Evolutionary conservation across 2,113 vertebrate genomes (phyloP).

Genomic region (Takifugu flavidus): DNA sequence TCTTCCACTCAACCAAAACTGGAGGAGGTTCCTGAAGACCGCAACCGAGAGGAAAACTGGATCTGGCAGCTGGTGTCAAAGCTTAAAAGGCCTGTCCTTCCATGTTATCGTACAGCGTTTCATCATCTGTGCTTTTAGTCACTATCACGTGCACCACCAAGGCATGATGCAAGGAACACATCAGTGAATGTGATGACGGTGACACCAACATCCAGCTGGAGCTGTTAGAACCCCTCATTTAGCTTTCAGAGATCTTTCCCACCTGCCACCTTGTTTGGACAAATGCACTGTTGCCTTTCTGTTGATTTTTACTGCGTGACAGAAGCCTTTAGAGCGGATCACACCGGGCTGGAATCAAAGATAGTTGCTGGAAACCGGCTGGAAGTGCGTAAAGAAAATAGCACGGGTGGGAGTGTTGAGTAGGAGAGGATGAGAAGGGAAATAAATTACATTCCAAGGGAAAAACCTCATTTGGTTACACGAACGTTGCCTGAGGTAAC

Average conservation of each 20-base stretch:
- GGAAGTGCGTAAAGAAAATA: slow-evolving; percentile 16
- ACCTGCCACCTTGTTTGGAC: background rate
- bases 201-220: background rate
- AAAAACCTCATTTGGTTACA: slow-evolving; percentile 33
- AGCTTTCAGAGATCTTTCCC: background rate
- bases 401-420: slow-evolving; percentile 1
- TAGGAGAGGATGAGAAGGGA: background rate
- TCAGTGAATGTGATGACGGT: slow-evolving; percentile 11
- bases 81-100: slow-evolving; percentile 24
- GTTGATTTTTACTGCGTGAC: slow-evolving; percentile 1
- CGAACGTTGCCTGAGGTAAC: slow-evolving; percentile 18
- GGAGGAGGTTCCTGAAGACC: slow-evolving; percentile 7
- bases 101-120: slow-evolving; percentile 27
- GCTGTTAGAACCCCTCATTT: background rate
- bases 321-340: background rate
- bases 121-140: slow-evolving; percentile 37
- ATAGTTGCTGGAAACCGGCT: slow-evolving; percentile 21
- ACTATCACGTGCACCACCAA: slow-evolving; percentile 9
- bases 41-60: slow-evolving; percentile 7
- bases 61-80: slow-evolving; percentile 26
- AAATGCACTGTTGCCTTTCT: slow-evolving; percentile 3
- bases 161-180: background rate
- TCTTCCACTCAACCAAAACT: slow-evolving; percentile 13
- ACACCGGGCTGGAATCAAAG: slow-evolving; percentile 40
- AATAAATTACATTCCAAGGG: slow-evolving; percentile 15